Conservation (phyloP, 2,888 invertebrate species). For the Pandemis corylana region DNA sequence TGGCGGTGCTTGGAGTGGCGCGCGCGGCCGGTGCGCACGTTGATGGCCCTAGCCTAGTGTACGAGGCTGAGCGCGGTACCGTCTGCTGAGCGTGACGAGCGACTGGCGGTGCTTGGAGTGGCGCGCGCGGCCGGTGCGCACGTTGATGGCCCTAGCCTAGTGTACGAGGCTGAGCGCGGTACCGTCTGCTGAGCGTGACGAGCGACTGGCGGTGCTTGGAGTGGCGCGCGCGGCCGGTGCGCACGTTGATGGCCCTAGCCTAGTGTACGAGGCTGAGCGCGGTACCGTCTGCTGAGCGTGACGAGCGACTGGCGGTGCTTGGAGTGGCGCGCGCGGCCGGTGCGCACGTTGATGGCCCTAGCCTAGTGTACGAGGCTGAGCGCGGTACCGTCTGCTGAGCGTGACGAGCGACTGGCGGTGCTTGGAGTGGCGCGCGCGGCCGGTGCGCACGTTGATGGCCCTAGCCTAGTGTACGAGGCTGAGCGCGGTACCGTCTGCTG, state of each 20-base stretch:
- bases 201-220: conserved; percentile 94
- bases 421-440: conserved; percentile 89
- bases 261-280: too few relatives aligned
- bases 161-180: too few relatives aligned
- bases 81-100: conserved; percentile 91
- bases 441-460: conserved; percentile 92
- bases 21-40: conserved; percentile 90
- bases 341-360: conserved; percentile 92
- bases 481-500: conserved; percentile 90
- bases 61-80: too few relatives aligned
- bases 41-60: too few relatives aligned
- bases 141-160: conserved; percentile 93
- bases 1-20: conserved; percentile 93
- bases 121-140: conserved; percentile 89
- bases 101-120: conserved; percentile 94
- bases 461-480: too few relatives aligned
- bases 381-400: conserved; percentile 90
- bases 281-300: conserved; percentile 90
- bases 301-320: conserved; percentile 94
- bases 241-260: conserved; percentile 92
- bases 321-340: conserved; percentile 89
- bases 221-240: conserved; percentile 88
- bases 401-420: conserved; percentile 95
- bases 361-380: too few relatives aligned
- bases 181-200: conserved; percentile 91